Conservation (phyloP, 2,113 vertebrate genomes). For the Chauna torquata region DNA sequence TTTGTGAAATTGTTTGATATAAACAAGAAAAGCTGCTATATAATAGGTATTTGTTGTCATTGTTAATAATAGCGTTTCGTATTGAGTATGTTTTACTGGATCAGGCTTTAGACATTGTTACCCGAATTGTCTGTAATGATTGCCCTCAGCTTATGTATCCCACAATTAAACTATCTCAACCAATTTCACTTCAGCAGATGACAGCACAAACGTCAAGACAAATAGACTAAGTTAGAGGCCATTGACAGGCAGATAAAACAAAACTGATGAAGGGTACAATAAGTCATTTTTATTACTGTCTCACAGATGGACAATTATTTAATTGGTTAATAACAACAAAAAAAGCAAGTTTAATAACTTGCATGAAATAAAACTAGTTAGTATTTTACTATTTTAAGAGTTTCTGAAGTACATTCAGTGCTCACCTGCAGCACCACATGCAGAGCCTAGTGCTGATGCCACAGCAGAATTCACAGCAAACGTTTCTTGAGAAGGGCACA, state of each 20-base stretch:
- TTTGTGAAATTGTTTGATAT: not conserved
- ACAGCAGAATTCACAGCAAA: not conserved
- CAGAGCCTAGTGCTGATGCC: not conserved
- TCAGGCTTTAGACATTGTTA: not conserved
- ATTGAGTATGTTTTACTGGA: not conserved
- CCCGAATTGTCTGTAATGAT: not conserved
- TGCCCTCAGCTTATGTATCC: not conserved
- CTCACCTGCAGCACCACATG: not conserved
- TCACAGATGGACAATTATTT: slow-evolving; percentile 53
- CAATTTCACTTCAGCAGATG: not conserved
- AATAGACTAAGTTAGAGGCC: not conserved
- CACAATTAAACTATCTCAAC: slow-evolving; percentile 29
- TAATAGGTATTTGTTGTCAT: not conserved
- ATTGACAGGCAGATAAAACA: slow-evolving; percentile 30
- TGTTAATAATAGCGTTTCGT: not conserved
- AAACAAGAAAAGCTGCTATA: not conserved
- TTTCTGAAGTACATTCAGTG: not conserved
- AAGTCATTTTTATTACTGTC: slow-evolving; percentile 36
- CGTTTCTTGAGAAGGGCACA: not conserved
- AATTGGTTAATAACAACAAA: slow-evolving; percentile 57
- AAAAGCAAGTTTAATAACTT: not conserved
- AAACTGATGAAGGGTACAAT: slow-evolving; percentile 28
- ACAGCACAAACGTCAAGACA: not conserved
- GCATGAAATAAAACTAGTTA: not conserved
- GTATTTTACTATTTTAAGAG: not conserved